Percentiles rank a stretch among this genome's conserved stretches.
These are phyloP conservation scores for Oryzias melastigma DNA, from an alignment of 2,113 vertebrate species.

Conservation along the genomic window DNA sequence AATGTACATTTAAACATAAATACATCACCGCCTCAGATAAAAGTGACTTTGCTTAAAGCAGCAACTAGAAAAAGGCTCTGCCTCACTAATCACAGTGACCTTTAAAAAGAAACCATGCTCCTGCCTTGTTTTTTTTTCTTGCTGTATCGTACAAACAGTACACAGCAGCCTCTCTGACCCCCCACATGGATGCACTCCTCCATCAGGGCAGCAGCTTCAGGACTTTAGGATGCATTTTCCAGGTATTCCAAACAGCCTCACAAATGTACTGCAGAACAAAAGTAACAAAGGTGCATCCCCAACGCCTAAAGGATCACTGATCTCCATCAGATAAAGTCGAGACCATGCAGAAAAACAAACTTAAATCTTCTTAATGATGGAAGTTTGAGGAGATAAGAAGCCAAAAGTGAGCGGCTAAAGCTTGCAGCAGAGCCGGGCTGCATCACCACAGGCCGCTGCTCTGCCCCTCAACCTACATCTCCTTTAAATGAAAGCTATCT, in stretches of 20 bases:
- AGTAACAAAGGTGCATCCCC: no score
- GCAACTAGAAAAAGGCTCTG: background rate
- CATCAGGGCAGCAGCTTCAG: background rate
- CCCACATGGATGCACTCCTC: background rate
- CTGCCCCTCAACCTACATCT: slow-evolving; percentile 10
- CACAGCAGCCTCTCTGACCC: background rate
- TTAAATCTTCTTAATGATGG: background rate
- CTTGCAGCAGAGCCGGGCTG: slow-evolving; percentile 6
- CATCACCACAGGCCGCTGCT: slow-evolving; percentile 40
- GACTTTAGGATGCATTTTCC: background rate
- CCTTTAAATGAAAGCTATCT: background rate
- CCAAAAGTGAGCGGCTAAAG: slow-evolving; percentile 2
- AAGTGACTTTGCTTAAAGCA: background rate
- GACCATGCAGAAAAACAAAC: no score
- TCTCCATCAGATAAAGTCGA: no score
- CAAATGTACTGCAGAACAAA: no score
- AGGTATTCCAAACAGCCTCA: background rate
- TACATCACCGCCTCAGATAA: background rate
- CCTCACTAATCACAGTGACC: background rate
- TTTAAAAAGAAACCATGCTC: background rate
- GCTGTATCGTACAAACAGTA: background rate
- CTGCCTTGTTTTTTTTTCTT: background rate
- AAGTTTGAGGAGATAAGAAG: slow-evolving; percentile 21
- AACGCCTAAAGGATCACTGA: no score
- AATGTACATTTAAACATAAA: no score